These are phyloP conservation scores for Helicolenus hilgendorfi DNA, from an alignment of 2,797 vertebrate genomes.

Conservation along the genomic window DNA sequence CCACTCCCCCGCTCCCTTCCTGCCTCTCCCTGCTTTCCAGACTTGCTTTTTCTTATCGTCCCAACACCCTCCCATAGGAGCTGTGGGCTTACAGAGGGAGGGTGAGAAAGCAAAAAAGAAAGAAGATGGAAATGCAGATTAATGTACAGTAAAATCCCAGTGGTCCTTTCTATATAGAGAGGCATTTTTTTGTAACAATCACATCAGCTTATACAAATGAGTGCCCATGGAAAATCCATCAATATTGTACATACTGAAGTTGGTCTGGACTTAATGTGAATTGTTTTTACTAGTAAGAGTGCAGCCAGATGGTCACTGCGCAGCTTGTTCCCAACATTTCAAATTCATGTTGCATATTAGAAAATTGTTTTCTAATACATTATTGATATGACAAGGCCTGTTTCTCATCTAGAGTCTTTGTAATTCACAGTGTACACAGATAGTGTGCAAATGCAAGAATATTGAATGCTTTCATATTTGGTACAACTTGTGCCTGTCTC, in stretches of 20 bases:
- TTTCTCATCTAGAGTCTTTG: neutral
- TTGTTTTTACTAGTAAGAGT: slow-evolving; percentile 6
- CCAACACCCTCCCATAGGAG: slow-evolving; percentile 86
- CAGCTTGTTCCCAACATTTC: neutral
- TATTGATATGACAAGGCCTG: neutral
- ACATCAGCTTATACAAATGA: slow-evolving; percentile 38
- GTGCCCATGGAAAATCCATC: slow-evolving; percentile 43
- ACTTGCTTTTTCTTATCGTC: slow-evolving; percentile 78
- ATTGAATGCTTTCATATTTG: neutral
- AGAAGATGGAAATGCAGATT: slow-evolving; percentile 44
- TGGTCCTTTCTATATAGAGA: neutral
- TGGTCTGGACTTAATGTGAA: neutral
- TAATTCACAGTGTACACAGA: neutral
- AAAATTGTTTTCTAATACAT: neutral
- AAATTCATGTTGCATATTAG: neutral
- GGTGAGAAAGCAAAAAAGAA: slow-evolving; percentile 51
- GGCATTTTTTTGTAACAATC: slow-evolving; percentile 4
- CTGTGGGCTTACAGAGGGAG: slow-evolving; percentile 44
- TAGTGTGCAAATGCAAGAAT: neutral
- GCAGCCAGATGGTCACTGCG: slow-evolving; percentile 5
- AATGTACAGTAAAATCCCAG: slow-evolving; percentile 40
- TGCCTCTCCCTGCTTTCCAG: slow-evolving; percentile 74
- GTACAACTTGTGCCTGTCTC: neutral
- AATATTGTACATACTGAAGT: slow-evolving; percentile 5
- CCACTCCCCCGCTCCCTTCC: slow-evolving; percentile 56